Evolutionary conservation across 2,888 invertebrate genomes (phyloP).

Genomic region (Dorcus parallelipipedus): DNA sequence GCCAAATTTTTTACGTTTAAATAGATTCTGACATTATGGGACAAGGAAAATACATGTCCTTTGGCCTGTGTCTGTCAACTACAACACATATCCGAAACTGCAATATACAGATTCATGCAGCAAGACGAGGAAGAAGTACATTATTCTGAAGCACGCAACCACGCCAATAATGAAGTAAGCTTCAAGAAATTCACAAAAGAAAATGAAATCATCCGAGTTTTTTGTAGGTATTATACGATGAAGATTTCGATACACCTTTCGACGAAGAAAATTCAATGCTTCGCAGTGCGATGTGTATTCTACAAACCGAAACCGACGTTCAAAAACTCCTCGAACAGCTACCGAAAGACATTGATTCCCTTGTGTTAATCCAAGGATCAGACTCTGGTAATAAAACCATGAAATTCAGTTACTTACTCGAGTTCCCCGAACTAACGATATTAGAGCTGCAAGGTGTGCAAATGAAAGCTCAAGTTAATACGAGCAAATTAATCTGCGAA

Average conservation of each 20-base stretch:
- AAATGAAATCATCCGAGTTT: neutral
- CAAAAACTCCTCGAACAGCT: constrained; percentile 46
- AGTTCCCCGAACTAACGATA: constrained; percentile 54
- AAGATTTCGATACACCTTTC: constrained; percentile 41
- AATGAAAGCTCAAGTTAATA: constrained; percentile 30
- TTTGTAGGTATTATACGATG: constrained; percentile 48
- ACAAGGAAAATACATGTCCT: constrained; percentile 48
- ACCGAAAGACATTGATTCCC: constrained; percentile 53
- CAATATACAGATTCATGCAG: constrained; percentile 54
- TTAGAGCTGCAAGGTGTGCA: constrained; percentile 60
- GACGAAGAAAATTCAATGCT: constrained; percentile 48
- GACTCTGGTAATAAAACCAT: constrained; percentile 50
- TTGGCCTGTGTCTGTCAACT: constrained; percentile 55
- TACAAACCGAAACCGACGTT: constrained; percentile 50
- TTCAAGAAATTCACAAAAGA: neutral
- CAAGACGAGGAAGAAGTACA: constrained; percentile 35
- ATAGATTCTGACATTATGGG: constrained; percentile 32
- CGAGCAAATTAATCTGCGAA: constrained; percentile 46
- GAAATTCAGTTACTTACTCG: constrained; percentile 48
- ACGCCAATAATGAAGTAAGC: constrained; percentile 45
- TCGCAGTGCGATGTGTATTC: constrained; percentile 54
- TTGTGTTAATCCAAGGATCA: constrained; percentile 58
- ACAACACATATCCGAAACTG: constrained; percentile 54
- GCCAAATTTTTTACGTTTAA: neutral
- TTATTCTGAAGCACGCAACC: constrained; percentile 27